phyloP scores from a whole-genome alignment of 2,797 vertebrate genomes.

The Manis javanica region DNA sequence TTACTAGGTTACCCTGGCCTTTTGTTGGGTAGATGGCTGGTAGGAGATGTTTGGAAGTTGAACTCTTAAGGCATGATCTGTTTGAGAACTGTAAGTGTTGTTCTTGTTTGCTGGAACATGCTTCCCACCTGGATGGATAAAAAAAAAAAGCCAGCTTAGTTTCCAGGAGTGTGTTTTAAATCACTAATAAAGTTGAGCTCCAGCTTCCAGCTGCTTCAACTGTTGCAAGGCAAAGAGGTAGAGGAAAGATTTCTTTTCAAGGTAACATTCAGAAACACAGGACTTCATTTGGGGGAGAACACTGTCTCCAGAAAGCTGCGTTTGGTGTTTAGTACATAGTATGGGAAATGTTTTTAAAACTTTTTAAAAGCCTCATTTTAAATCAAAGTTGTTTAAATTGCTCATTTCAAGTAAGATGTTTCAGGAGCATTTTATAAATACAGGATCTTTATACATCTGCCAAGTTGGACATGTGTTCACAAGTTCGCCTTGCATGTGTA shows the following conservation, averaged over 20 bases:
- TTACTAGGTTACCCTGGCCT: slow-evolving; percentile 66
- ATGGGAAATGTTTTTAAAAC: slow-evolving; percentile 55
- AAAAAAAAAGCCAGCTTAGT: slow-evolving; percentile 61
- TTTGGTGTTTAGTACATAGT: slow-evolving; percentile 51
- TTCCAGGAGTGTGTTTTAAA: slow-evolving; percentile 82
- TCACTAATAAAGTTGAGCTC: slow-evolving; percentile 72
- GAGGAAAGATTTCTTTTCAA: slow-evolving; percentile 44
- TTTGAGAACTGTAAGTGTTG: slow-evolving; percentile 69
- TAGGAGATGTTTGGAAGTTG: slow-evolving; percentile 67
- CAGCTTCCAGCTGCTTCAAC: slow-evolving; percentile 68
- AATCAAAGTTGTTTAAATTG: slow-evolving; percentile 60
- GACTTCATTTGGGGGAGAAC: background rate
- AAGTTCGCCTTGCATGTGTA: slow-evolving; percentile 64
- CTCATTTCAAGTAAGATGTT: slow-evolving; percentile 74
- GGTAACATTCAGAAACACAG: slow-evolving; percentile 11
- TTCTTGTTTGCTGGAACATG: slow-evolving; percentile 78
- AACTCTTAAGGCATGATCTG: slow-evolving; percentile 70
- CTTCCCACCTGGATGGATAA: slow-evolving; percentile 79
- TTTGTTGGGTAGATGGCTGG: slow-evolving; percentile 64
- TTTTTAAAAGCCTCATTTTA: slow-evolving; percentile 66
- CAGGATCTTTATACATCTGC: slow-evolving; percentile 52
- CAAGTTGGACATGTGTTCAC: slow-evolving; percentile 74
- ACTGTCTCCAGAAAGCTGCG: background rate
- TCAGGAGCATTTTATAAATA: slow-evolving; percentile 72
- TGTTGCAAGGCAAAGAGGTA: slow-evolving; percentile 66